Evolutionary conservation across 2,888 invertebrate species (phyloP).

Genomic region (Dolichopus griseipennis): DNA sequence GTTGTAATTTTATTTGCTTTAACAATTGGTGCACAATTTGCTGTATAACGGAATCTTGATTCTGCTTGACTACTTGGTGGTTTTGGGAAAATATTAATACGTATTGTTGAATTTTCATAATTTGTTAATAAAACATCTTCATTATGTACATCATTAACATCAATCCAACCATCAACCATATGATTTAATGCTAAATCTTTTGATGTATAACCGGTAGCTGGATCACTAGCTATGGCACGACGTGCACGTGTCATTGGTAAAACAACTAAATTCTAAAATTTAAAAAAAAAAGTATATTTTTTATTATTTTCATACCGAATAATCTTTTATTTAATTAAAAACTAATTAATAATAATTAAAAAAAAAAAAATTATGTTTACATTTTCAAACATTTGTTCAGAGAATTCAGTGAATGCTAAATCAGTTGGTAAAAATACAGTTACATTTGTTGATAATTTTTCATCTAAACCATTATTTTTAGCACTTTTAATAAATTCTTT

Average conservation of each 20-base stretch:
- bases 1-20: conserved; percentile 54
- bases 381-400: conserved; percentile 47
- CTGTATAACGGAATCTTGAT: conserved; percentile 45
- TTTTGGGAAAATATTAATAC: conserved; percentile 34
- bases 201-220: conserved; percentile 37
- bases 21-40: conserved; percentile 57
- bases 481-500: conserved; percentile 51
- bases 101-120: conserved; percentile 36
- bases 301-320: not conserved
- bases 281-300: not conserved
- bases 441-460: conserved; percentile 47
- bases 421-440: conserved; percentile 58
- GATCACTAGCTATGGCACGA: conserved; percentile 23
- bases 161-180: conserved; percentile 49
- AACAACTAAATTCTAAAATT: conserved; percentile 45
- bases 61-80: conserved; percentile 31
- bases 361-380: conserved; percentile 36
- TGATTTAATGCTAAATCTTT: conserved; percentile 50
- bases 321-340: too few species aligned
- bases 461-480: conserved; percentile 46
- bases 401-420: conserved; percentile 50
- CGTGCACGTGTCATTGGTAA: conserved; percentile 26
- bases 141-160: conserved; percentile 51
- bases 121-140: conserved; percentile 45
- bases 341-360: too few species aligned